Percentiles rank a stretch among this genome's conserved stretches.
Evolutionary conservation across 2,113 vertebrate species (phyloP).

Genomic region (Psettodes erumei): DNA sequence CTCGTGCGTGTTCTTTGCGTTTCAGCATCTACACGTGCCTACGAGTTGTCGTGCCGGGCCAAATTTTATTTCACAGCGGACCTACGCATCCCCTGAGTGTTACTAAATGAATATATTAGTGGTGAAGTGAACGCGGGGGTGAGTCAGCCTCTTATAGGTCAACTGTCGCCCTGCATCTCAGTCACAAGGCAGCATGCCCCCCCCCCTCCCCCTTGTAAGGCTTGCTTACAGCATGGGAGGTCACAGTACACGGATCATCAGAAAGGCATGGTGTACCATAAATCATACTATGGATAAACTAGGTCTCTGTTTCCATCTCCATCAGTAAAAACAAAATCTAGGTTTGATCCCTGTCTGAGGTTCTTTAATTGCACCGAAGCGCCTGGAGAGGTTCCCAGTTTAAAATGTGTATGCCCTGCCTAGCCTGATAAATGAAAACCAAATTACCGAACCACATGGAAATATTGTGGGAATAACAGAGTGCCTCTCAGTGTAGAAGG

Average conservation of each 20-base stretch:
- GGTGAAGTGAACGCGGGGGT: slow-evolving; percentile 78
- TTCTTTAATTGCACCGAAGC: not conserved
- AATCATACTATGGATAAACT: slow-evolving; percentile 8
- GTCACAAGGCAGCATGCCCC: slow-evolving; percentile 71
- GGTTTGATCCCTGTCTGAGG: not conserved
- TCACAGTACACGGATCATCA: slow-evolving; percentile 4
- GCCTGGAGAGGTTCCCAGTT: not conserved
- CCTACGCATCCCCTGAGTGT: slow-evolving; percentile 70
- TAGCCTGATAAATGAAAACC: slow-evolving; percentile 18
- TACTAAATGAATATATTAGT: slow-evolving; percentile 81
- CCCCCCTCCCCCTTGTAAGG: slow-evolving; percentile 45
- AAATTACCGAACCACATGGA: not conserved
- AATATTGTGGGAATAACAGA: slow-evolving; percentile 15
- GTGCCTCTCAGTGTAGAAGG: slow-evolving; percentile 25
- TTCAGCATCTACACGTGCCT: slow-evolving; percentile 14
- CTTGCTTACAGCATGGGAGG: slow-evolving; percentile 7
- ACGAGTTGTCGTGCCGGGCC: slow-evolving; percentile 15
- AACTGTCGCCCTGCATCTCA: slow-evolving; percentile 82
- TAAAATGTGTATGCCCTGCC: slow-evolving; percentile 5
- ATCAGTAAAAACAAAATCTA: slow-evolving; percentile 7
- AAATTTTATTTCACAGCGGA: slow-evolving; percentile 51
- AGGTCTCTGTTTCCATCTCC: not conserved
- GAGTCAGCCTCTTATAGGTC: slow-evolving; percentile 84
- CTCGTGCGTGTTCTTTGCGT: slow-evolving; percentile 9
- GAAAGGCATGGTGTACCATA: slow-evolving; percentile 15